Conservation (phyloP, 1,140 invertebrate genomes). For the Drosophila pseudoobscura region DNA sequence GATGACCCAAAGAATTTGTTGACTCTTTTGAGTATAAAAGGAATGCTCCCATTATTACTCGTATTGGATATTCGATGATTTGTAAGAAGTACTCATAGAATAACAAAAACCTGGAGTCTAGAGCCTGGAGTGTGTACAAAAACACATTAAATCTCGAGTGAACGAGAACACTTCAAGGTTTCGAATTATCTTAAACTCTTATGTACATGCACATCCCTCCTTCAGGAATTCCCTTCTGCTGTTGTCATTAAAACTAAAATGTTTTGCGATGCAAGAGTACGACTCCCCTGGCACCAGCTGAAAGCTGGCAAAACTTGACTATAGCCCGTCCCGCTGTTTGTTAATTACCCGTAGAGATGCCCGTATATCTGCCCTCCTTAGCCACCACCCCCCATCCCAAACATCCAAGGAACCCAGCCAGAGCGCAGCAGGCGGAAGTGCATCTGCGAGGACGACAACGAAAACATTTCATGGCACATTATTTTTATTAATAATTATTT, state of each 20-base stretch:
- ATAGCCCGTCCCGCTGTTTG: slow-evolving; percentile 49
- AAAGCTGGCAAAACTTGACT: slow-evolving; percentile 22
- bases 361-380: slow-evolving; percentile 19
- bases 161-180: no score
- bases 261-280: slow-evolving; percentile 5
- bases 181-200: no score
- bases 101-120: no score
- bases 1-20: no score
- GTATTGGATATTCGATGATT: no score
- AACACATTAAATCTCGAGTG: no score
- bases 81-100: no score
- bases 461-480: slow-evolving; percentile 65
- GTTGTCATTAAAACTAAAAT: slow-evolving; percentile 5
- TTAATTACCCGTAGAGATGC: slow-evolving; percentile 62
- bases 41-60: no score
- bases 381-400: neutral
- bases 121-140: no score
- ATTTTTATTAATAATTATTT: slow-evolving; percentile 80
- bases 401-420: slow-evolving; percentile 17
- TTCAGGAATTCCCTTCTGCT: no score
- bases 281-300: slow-evolving; percentile 18
- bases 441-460: slow-evolving; percentile 27
- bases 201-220: no score
- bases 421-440: slow-evolving; percentile 34
- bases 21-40: no score